These are phyloP conservation scores for Flabesymbios commensalis DNA, from an alignment of 2,888 invertebrate species.

Conservation along the genomic window DNA sequence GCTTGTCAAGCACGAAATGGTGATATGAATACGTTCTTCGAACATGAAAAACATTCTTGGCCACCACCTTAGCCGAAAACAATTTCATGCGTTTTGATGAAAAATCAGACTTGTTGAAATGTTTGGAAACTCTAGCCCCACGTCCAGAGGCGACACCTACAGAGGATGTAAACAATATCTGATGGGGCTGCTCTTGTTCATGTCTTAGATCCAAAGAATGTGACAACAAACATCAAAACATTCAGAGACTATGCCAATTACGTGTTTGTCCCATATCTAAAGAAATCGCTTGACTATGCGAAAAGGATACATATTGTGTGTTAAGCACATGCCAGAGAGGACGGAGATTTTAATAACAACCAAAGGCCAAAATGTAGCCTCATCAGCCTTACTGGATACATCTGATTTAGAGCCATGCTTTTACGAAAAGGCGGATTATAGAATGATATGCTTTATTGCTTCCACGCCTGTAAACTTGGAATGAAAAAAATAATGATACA, in stretches of 20 bases:
- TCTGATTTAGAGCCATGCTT: too few species aligned
- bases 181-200: background rate
- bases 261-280: background rate
- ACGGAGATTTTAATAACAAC: too few species aligned
- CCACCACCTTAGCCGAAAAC: background rate
- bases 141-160: too few species aligned
- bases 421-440: too few species aligned
- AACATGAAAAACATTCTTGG: constrained; percentile 1
- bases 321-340: too few species aligned
- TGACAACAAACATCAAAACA: background rate
- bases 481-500: too few species aligned
- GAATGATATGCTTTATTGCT: too few species aligned
- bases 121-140: background rate
- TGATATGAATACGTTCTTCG: background rate
- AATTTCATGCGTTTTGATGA: background rate
- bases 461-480: too few species aligned
- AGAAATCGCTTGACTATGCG: background rate
- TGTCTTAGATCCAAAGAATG: background rate
- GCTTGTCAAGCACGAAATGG: background rate
- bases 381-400: too few species aligned
- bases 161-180: background rate
- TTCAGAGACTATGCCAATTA: background rate
- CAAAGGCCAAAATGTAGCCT: too few species aligned
- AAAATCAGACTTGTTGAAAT: background rate
- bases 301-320: background rate